phyloP scores from a whole-genome alignment of 2,888 invertebrate species.

The Papilio protenor region DNA sequence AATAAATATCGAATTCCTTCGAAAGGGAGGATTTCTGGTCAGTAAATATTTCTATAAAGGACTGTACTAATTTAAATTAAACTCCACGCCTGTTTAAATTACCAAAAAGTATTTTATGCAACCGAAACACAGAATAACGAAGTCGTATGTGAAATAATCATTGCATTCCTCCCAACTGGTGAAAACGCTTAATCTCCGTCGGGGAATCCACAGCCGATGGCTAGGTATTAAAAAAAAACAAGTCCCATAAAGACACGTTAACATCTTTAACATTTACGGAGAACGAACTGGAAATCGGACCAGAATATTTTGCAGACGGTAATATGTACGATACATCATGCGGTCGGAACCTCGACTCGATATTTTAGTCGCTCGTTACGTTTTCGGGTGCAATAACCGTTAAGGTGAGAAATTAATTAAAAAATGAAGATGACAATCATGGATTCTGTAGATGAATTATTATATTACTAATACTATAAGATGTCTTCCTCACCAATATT shows the following conservation, averaged over 20 bases:
- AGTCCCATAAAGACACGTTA: slow-evolving; percentile 47
- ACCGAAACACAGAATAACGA: neutral
- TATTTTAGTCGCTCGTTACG: slow-evolving; percentile 64
- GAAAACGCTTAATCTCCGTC: slow-evolving; percentile 34
- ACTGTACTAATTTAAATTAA: neutral
- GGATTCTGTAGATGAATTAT: slow-evolving; percentile 26
- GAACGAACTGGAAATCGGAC: slow-evolving; percentile 46
- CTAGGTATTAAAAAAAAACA: slow-evolving; percentile 44
- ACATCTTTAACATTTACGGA: slow-evolving; percentile 48
- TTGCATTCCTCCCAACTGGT: neutral
- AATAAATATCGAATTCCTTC: too few relatives aligned
- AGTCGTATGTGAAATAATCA: slow-evolving; percentile 18
- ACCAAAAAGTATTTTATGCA: slow-evolving; percentile 1
- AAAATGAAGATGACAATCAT: slow-evolving; percentile 8
- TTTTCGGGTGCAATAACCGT: slow-evolving; percentile 60
- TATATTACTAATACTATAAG: neutral
- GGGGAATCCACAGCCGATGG: slow-evolving; percentile 25
- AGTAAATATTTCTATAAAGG: neutral
- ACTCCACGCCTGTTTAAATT: neutral
- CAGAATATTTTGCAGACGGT: slow-evolving; percentile 41
- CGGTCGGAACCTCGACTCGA: slow-evolving; percentile 50
- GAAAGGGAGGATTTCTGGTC: neutral
- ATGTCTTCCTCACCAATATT: slow-evolving; percentile 19
- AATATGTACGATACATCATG: slow-evolving; percentile 59
- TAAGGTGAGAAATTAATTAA: slow-evolving; percentile 55